Conservation (phyloP, 2,797 vertebrate genomes). For the Pachyuromys duprasi region DNA sequence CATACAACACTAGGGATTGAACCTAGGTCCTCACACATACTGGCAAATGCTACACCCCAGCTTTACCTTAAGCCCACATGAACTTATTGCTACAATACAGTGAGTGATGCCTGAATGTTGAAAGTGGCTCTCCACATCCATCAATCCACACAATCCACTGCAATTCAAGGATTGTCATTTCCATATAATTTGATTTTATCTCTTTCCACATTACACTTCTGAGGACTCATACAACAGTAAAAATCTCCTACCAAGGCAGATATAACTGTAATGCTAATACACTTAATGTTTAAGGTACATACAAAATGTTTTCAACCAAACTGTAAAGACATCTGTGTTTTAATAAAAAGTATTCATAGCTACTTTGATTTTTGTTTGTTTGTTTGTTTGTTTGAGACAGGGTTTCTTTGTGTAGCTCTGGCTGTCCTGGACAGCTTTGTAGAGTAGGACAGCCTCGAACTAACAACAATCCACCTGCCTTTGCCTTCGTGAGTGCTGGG, state of each 20-base stretch:
- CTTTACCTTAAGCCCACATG: background rate
- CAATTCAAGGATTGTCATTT: slow-evolving; percentile 12
- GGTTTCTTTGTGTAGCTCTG: too few relatives aligned
- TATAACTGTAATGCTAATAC: background rate
- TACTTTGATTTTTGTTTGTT: background rate
- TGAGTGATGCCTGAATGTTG: background rate
- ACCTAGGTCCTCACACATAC: background rate
- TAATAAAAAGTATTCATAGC: slow-evolving; percentile 43
- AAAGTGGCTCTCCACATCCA: background rate
- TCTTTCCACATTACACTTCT: background rate
- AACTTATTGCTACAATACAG: background rate
- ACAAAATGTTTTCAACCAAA: background rate
- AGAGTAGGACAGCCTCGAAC: too few relatives aligned
- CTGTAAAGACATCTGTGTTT: background rate
- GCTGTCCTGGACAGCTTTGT: too few relatives aligned
- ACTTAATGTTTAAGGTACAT: background rate
- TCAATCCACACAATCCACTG: background rate
- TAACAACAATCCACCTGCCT: too few relatives aligned
- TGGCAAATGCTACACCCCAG: background rate
- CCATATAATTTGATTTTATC: slow-evolving; percentile 11
- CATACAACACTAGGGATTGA: background rate
- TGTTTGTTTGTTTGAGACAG: too few relatives aligned
- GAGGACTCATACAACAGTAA: background rate
- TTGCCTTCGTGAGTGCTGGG: too few relatives aligned
- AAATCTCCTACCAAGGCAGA: slow-evolving; percentile 17